These are phyloP conservation scores for Pantala flavescens DNA, from an alignment of 1,140 invertebrate species.

Conservation along the genomic window DNA sequence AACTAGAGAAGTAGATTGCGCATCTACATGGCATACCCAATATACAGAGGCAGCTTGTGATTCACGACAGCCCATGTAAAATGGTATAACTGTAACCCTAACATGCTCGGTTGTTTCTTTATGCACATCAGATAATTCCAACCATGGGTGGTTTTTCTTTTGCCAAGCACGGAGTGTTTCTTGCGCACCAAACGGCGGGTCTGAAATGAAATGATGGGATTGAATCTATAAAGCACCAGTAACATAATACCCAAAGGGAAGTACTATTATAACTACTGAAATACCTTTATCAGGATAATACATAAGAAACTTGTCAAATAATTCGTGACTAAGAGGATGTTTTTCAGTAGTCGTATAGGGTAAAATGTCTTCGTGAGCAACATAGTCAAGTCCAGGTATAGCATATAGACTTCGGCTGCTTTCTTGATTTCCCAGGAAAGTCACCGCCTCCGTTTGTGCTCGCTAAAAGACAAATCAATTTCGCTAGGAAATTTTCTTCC, in stretches of 20 bases:
- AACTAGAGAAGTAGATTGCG: too few relatives aligned
- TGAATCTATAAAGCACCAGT: too few relatives aligned
- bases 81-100: slow-evolving; percentile 92
- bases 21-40: slow-evolving; percentile 53
- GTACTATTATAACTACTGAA: not conserved
- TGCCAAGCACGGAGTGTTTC: slow-evolving; percentile 92
- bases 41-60: slow-evolving; percentile 81
- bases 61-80: slow-evolving; percentile 90
- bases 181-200: slow-evolving; percentile 76
- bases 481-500: too few relatives aligned
- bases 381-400: slow-evolving; percentile 92
- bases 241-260: too few relatives aligned
- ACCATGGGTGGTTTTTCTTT: slow-evolving; percentile 94
- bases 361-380: slow-evolving; percentile 89
- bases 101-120: slow-evolving; percentile 94
- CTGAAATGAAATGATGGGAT: slow-evolving; percentile 34
- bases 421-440: slow-evolving; percentile 93
- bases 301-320: slow-evolving; percentile 91
- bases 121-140: slow-evolving; percentile 94
- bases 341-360: slow-evolving; percentile 74
- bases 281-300: slow-evolving; percentile 65
- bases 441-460: slow-evolving; percentile 92
- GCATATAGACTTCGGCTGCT: slow-evolving; percentile 86
- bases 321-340: slow-evolving; percentile 79
- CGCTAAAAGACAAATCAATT: slow-evolving; percentile 45